phyloP scores from a whole-genome alignment of 2,888 invertebrate genomes.

The Xanthia togata region DNA sequence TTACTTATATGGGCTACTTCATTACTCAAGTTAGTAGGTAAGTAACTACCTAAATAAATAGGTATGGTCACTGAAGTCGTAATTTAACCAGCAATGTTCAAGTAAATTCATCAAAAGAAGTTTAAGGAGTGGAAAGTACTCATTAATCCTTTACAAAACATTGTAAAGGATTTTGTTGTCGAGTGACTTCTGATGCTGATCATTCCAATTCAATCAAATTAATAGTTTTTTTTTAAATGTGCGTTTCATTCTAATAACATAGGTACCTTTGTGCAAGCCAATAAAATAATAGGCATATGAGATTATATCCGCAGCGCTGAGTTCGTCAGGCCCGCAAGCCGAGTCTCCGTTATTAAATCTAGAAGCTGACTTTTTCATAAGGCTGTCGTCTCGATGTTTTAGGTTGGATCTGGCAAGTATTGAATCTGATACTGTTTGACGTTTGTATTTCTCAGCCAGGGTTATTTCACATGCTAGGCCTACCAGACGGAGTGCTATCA shows the following conservation, averaged over 20 bases:
- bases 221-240: neutral
- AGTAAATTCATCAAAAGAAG: neutral
- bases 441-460: slow-evolving; percentile 68
- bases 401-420: neutral
- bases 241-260: neutral
- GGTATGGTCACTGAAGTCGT: neutral
- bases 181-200: neutral
- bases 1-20: neutral
- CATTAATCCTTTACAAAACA: too few species aligned
- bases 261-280: slow-evolving; percentile 94
- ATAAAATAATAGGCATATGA: slow-evolving; percentile 95
- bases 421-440: neutral
- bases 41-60: neutral
- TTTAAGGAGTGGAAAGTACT: neutral
- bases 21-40: neutral
- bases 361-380: neutral
- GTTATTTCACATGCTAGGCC: slow-evolving; percentile 95
- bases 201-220: neutral
- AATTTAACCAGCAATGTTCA: neutral
- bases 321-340: slow-evolving; percentile 78
- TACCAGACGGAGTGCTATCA: slow-evolving; percentile 94
- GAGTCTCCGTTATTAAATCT: slow-evolving; percentile 54
- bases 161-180: neutral
- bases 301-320: slow-evolving; percentile 91
- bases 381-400: neutral